phyloP scores from a whole-genome alignment of 2,888 invertebrate genomes.

The Spisula subtruncata region DNA sequence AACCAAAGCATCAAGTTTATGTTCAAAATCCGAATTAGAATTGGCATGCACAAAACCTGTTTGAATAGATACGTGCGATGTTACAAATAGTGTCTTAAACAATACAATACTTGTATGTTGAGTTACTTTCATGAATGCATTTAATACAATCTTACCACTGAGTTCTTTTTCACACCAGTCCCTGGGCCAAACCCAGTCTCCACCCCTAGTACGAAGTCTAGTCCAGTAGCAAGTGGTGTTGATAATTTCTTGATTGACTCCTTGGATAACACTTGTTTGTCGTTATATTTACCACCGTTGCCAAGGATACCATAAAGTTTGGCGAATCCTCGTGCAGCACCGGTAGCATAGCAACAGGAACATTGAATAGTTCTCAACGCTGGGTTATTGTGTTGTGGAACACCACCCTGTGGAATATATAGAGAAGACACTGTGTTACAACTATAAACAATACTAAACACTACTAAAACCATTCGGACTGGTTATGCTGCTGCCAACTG shows the following conservation, averaged over 20 bases:
- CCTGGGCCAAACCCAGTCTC: conserved; percentile 21
- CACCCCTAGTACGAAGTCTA: neutral
- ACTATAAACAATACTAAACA: too few species aligned
- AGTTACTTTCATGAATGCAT: neutral
- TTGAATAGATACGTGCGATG: too few species aligned
- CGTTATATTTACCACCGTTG: conserved; percentile 71
- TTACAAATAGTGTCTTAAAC: too few species aligned
- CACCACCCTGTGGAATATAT: neutral
- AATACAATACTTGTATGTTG: too few species aligned
- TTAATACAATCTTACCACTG: neutral
- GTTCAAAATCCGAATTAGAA: too few species aligned
- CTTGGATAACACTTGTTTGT: neutral
- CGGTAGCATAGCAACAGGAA: conserved; percentile 82
- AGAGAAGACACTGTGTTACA: too few species aligned
- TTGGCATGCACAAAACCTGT: too few species aligned
- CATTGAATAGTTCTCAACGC: conserved; percentile 76
- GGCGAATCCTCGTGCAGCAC: conserved; percentile 83
- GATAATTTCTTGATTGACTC: neutral
- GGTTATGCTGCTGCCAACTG: too few species aligned
- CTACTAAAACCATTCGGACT: too few species aligned
- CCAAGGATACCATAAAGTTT: conserved; percentile 83
- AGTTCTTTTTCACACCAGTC: conserved; percentile 20
- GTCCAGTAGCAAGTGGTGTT: conserved; percentile 8
- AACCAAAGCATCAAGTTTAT: too few species aligned
- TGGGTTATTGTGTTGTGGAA: conserved; percentile 78